These are phyloP conservation scores for Dolichotis patagonum DNA, from an alignment of 2,113 vertebrate species.

Conservation along the genomic window DNA sequence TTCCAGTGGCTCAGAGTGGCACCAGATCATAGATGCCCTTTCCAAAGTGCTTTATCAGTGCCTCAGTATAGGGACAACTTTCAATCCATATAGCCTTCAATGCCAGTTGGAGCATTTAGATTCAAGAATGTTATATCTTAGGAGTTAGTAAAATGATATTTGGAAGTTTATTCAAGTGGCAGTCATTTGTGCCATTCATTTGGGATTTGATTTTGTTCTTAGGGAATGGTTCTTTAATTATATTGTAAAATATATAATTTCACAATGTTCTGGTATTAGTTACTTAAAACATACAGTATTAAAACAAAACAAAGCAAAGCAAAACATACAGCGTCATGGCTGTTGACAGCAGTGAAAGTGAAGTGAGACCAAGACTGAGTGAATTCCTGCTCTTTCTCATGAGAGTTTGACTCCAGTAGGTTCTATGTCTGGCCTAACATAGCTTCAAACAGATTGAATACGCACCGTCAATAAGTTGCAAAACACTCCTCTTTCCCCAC, in stretches of 20 bases:
- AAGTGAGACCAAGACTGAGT: background rate
- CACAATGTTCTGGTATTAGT: background rate
- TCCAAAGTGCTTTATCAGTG: background rate
- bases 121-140: background rate
- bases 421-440: background rate
- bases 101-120: background rate
- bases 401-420: background rate
- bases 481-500: background rate
- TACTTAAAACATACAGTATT: background rate
- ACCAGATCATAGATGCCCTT: background rate
- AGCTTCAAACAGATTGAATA: background rate
- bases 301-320: too few species aligned
- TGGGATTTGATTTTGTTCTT: conserved; percentile 30
- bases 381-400: background rate
- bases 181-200: background rate
- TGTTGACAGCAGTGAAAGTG: background rate
- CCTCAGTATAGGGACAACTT: background rate
- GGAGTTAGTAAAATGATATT: background rate
- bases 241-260: conserved; percentile 19
- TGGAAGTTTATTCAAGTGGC: background rate
- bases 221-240: conserved; percentile 37
- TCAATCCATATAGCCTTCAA: background rate
- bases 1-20: background rate
- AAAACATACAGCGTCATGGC: background rate
- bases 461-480: background rate